These are phyloP conservation scores for Accipiter virgatus DNA, from an alignment of 2,113 vertebrate genomes.

Conservation along the genomic window DNA sequence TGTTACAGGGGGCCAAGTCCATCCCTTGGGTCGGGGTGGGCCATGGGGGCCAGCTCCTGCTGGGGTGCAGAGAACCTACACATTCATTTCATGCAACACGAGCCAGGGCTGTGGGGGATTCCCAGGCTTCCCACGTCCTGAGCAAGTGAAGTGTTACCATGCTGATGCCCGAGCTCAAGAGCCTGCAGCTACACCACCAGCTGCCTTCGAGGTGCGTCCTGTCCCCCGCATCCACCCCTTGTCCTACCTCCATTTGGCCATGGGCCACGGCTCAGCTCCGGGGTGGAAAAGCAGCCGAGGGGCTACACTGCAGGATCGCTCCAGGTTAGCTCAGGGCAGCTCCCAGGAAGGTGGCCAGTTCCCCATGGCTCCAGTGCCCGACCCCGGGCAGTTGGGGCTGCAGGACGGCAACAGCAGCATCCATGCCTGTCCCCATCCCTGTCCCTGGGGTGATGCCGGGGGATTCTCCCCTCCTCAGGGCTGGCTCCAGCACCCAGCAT, in stretches of 20 bases:
- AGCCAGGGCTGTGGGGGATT: background rate
- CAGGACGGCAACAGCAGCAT: background rate
- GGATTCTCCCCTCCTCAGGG: background rate
- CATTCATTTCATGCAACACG: fast-evolving
- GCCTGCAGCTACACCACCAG: background rate
- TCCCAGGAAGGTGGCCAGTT: background rate
- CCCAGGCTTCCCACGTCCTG: background rate
- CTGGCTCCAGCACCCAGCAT: fast-evolving
- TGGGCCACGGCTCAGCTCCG: fast-evolving
- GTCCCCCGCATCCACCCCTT: fast-evolving
- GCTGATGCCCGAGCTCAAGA: background rate
- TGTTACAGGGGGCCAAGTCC: background rate
- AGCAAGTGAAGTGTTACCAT: background rate
- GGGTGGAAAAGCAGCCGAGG: background rate
- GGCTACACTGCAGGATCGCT: background rate
- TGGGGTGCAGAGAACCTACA: background rate
- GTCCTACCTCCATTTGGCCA: background rate
- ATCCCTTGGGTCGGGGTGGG: background rate
- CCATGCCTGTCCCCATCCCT: too few species aligned
- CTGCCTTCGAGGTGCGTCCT: too few species aligned
- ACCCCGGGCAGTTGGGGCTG: background rate
- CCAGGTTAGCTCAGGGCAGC: background rate
- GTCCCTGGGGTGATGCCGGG: fast-evolving
- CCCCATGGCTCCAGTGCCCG: background rate
- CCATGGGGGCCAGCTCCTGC: background rate